Percentiles rank a stretch among this genome's conserved stretches.
phyloP scores from a whole-genome alignment of 2,888 invertebrate species.

The Icerya purchasi region DNA sequence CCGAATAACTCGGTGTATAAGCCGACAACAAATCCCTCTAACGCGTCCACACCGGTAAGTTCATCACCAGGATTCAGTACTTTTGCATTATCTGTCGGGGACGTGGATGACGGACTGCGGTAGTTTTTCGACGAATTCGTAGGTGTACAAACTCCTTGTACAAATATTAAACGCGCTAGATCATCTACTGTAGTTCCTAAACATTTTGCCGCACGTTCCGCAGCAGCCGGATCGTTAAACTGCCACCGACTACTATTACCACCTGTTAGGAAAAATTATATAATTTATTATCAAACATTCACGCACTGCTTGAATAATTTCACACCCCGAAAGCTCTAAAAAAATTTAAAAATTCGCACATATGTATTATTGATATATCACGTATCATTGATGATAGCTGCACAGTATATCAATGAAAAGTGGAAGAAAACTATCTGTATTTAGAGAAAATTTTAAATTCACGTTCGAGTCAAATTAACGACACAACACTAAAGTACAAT shows the following conservation, averaged over 20 bases:
- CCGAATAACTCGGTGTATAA: slow-evolving; percentile 79
- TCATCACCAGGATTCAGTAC: slow-evolving; percentile 38
- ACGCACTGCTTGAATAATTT: too few species aligned
- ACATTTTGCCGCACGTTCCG: slow-evolving; percentile 51
- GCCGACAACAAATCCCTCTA: slow-evolving; percentile 71
- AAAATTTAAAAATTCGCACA: too few species aligned
- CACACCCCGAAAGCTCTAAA: too few species aligned
- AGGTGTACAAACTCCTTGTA: slow-evolving; percentile 30
- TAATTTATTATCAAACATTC: neutral
- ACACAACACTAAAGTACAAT: too few species aligned
- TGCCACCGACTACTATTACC: slow-evolving; percentile 40
- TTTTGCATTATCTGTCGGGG: slow-evolving; percentile 21
- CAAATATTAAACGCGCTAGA: slow-evolving; percentile 54
- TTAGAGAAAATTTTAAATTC: too few species aligned
- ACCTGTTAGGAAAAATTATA: too few species aligned
- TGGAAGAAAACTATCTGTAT: too few species aligned
- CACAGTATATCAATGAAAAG: too few species aligned
- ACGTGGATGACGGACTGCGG: slow-evolving; percentile 5
- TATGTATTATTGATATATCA: too few species aligned
- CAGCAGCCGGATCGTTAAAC: slow-evolving; percentile 55
- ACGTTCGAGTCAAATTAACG: too few species aligned
- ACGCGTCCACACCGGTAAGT: slow-evolving; percentile 54
- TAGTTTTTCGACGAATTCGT: slow-evolving; percentile 16
- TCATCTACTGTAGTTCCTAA: slow-evolving; percentile 66
- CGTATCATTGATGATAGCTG: too few species aligned